Evolutionary conservation across 2,888 invertebrate genomes (phyloP).

Genomic region (Anthoptus insignis): DNA sequence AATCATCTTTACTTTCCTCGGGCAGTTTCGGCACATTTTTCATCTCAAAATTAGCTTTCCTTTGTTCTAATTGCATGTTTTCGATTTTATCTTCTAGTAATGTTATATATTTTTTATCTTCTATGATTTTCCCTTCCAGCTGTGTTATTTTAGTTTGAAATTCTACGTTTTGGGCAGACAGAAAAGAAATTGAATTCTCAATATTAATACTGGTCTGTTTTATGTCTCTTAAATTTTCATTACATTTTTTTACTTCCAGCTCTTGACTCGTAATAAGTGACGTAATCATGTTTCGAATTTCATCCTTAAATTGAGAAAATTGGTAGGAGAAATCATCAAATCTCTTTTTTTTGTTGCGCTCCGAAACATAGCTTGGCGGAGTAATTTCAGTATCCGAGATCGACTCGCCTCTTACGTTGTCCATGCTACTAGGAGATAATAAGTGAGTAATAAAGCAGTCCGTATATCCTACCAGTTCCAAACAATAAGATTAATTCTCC

Average conservation of each 20-base stretch:
- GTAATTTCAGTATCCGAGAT: background rate
- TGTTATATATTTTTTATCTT: slow-evolving; percentile 37
- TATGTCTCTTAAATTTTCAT: slow-evolving; percentile 30
- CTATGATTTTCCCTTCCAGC: background rate
- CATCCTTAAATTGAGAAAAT: slow-evolving; percentile 25
- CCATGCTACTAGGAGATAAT: background rate
- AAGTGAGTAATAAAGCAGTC: background rate
- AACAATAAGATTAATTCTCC: no score
- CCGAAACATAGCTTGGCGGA: background rate
- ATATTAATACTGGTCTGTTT: slow-evolving; percentile 39
- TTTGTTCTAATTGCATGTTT: slow-evolving; percentile 23
- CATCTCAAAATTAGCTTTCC: slow-evolving; percentile 43
- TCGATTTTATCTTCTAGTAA: slow-evolving; percentile 41
- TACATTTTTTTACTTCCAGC: background rate
- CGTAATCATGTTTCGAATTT: slow-evolving; percentile 30
- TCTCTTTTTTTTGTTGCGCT: background rate
- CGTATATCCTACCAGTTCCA: background rate
- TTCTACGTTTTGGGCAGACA: slow-evolving; percentile 22
- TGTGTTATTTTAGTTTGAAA: slow-evolving; percentile 2
- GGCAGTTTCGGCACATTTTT: slow-evolving; percentile 42
- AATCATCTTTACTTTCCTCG: slow-evolving; percentile 33
- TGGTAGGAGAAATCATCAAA: background rate
- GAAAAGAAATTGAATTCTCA: slow-evolving; percentile 38
- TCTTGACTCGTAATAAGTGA: slow-evolving; percentile 9
- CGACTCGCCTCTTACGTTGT: background rate